Evolutionary conservation across 2,113 vertebrate genomes (phyloP).

Genomic region (Anolis carolinensis): DNA sequence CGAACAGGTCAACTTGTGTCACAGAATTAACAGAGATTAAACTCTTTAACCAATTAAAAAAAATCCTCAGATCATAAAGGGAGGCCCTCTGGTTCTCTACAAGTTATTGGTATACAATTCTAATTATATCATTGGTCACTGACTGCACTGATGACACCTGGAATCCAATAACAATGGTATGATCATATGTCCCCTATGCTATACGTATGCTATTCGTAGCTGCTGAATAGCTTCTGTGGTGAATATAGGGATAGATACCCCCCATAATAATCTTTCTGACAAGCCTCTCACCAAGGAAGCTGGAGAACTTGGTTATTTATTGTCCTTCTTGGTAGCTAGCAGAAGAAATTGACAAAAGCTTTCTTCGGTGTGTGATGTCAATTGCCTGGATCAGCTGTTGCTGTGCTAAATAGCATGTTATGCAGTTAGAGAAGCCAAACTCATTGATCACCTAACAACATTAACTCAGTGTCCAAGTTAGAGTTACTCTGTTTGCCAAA

Average conservation of each 20-base stretch:
- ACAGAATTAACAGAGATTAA: neutral
- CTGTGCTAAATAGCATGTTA: neutral
- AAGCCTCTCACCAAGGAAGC: neutral
- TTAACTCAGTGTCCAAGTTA: conserved; percentile 36
- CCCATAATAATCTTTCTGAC: neutral
- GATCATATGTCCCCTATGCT: too few relatives aligned
- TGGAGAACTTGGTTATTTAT: neutral
- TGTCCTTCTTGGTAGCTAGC: neutral
- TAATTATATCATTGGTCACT: too few relatives aligned
- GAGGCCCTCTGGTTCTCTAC: too few relatives aligned
- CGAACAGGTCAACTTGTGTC: neutral
- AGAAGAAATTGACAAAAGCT: neutral
- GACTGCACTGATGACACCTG: too few relatives aligned
- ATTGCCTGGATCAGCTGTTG: too few relatives aligned
- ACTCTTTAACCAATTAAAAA: neutral
- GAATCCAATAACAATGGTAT: too few relatives aligned
- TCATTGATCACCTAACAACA: conserved; percentile 17
- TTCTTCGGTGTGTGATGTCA: neutral
- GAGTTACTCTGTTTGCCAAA: conserved; percentile 30
- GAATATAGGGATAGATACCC: neutral
- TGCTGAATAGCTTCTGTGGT: neutral
- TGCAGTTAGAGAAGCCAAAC: neutral
- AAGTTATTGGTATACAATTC: too few relatives aligned
- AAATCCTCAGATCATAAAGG: too few relatives aligned
- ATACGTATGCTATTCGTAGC: too few relatives aligned